Evolutionary conservation across 2,888 invertebrate species (phyloP).

Genomic region (Lasiommata megera): DNA sequence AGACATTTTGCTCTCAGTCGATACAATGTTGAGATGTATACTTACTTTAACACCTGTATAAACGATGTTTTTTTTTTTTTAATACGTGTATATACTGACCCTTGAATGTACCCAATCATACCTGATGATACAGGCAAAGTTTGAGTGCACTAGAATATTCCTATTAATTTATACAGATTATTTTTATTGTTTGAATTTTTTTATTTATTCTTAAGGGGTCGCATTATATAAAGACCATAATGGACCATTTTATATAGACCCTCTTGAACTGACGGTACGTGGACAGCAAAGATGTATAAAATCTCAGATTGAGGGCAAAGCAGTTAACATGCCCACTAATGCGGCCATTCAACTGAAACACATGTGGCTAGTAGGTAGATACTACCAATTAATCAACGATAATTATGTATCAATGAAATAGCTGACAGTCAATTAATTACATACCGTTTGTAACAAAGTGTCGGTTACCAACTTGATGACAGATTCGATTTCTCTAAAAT

Average conservation of each 20-base stretch:
- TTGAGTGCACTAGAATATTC: too few species aligned
- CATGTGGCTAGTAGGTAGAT: neutral
- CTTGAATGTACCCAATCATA: too few species aligned
- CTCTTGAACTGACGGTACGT: neutral
- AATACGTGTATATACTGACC: too few species aligned
- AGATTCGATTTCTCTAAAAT: neutral
- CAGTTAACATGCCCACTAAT: neutral
- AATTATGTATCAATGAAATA: slow-evolving; percentile 9
- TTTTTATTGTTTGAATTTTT: too few species aligned
- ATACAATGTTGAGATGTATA: slow-evolving; percentile 4
- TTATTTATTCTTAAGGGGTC: too few species aligned
- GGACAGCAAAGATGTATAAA: neutral
- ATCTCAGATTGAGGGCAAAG: neutral
- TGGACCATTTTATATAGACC: neutral
- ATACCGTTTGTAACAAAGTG: slow-evolving; percentile 37
- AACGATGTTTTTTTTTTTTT: too few species aligned
- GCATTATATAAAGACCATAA: too few species aligned
- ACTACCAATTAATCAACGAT: neutral
- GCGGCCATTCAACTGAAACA: slow-evolving; percentile 2
- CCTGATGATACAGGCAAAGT: too few species aligned
- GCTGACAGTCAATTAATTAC: slow-evolving; percentile 15
- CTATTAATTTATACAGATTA: too few species aligned
- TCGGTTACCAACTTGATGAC: slow-evolving; percentile 27
- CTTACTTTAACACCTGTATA: neutral
- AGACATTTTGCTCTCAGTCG: slow-evolving; percentile 15